Evolutionary conservation across 2,888 invertebrate species (phyloP).

Genomic region (Drosophila quinaria): DNA sequence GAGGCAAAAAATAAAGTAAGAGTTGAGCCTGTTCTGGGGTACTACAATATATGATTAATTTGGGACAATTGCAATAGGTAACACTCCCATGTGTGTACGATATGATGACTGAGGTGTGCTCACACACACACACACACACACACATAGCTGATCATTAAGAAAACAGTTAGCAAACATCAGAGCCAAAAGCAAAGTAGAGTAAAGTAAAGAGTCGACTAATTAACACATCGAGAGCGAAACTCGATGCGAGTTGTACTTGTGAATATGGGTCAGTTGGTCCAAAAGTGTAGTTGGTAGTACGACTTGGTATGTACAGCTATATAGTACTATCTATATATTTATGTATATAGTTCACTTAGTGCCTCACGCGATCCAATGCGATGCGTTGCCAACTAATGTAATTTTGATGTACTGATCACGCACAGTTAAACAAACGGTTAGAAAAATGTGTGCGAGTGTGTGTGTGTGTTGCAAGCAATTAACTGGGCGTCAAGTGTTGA

Average conservation of each 20-base stretch:
- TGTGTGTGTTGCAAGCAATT: conserved; percentile 58
- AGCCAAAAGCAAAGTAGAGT: conserved; percentile 5
- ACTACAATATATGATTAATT: not conserved
- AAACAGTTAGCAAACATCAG: conserved; percentile 45
- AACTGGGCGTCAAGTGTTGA: conserved; percentile 61
- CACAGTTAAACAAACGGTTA: conserved; percentile 44
- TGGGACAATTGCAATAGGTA: conserved; percentile 6
- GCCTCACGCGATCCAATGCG: conserved; percentile 16
- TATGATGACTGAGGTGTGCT: conserved; percentile 1
- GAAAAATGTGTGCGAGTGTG: conserved; percentile 13
- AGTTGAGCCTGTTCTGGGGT: too few species aligned
- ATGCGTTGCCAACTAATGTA: conserved; percentile 53
- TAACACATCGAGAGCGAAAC: conserved; percentile 65
- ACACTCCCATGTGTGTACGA: conserved; percentile 17
- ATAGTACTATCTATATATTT: not conserved
- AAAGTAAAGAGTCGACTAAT: conserved; percentile 69
- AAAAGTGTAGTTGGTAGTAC: conserved; percentile 3
- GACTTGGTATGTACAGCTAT: not conserved
- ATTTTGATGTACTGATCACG: conserved; percentile 68
- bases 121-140: not conserved
- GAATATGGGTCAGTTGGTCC: conserved; percentile 57
- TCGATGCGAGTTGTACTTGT: conserved; percentile 29
- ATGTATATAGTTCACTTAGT: conserved; percentile 49
- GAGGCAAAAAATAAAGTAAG: too few species aligned
- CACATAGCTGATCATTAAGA: conserved; percentile 46